Conservation (phyloP, 1,140 invertebrate species). For the Lycorma delicatula region DNA sequence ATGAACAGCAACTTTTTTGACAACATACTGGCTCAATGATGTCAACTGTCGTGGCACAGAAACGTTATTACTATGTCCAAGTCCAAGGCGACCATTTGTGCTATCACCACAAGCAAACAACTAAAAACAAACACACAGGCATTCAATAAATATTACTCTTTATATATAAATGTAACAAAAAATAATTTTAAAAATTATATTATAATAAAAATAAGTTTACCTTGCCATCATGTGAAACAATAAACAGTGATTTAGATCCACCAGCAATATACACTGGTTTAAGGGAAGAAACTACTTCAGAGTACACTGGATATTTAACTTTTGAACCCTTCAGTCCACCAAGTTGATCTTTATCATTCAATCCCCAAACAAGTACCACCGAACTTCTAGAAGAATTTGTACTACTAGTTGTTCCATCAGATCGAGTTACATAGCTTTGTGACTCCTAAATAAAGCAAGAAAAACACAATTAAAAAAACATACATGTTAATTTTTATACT, state of each 20-base stretch:
- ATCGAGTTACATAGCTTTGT: slow-evolving; percentile 9
- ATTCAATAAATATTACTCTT: background rate
- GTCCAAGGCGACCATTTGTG: slow-evolving; percentile 82
- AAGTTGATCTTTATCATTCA: slow-evolving; percentile 95
- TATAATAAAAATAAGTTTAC: slow-evolving; percentile 37
- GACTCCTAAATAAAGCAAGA: slow-evolving; percentile 3
- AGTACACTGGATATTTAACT: slow-evolving; percentile 82
- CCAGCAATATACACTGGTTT: slow-evolving; percentile 85
- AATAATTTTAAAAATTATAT: background rate
- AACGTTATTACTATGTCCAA: slow-evolving; percentile 82
- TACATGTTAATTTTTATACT: no score
- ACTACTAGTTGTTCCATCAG: no score
- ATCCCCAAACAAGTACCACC: slow-evolving; percentile 85
- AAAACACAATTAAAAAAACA: no score
- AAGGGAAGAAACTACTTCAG: slow-evolving; percentile 72
- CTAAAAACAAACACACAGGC: slow-evolving; percentile 33
- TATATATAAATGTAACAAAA: slow-evolving; percentile 8
- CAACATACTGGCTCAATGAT: slow-evolving; percentile 80
- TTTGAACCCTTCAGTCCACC: slow-evolving; percentile 93
- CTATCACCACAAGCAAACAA: slow-evolving; percentile 91
- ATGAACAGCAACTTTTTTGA: slow-evolving; percentile 91
- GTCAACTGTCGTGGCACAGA: slow-evolving; percentile 75
- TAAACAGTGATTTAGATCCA: slow-evolving; percentile 89
- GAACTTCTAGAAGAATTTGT: no score
- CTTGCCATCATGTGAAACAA: slow-evolving; percentile 84